These are phyloP conservation scores for Saccostrea echinata DNA, from an alignment of 1,140 invertebrate genomes.

Conservation along the genomic window DNA sequence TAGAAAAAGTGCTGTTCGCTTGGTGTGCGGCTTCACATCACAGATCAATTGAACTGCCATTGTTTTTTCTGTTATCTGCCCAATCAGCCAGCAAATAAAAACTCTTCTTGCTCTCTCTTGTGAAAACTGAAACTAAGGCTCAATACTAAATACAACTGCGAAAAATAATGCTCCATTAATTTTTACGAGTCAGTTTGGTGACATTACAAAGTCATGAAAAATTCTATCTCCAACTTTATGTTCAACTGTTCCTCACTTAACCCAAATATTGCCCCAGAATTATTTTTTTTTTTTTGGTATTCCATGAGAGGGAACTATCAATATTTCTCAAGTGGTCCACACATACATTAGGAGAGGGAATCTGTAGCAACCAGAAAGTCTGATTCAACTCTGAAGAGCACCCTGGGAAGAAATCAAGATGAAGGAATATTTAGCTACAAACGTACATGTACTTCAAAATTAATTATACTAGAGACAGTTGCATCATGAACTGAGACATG, in stretches of 20 bases:
- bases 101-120: background rate
- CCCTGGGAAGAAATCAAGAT: background rate
- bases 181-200: background rate
- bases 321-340: slow-evolving; percentile 8
- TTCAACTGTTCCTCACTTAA: background rate
- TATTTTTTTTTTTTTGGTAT: background rate
- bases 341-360: background rate
- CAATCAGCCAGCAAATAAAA: slow-evolving; percentile 7
- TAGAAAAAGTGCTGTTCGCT: slow-evolving; percentile 7
- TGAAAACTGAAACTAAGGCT: background rate
- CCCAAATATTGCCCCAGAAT: background rate
- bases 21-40: background rate
- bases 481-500: background rate
- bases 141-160: background rate
- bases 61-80: slow-evolving; percentile 18
- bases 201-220: slow-evolving; percentile 28
- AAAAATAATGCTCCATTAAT: slow-evolving; percentile 30
- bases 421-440: background rate
- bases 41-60: background rate
- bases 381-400: background rate
- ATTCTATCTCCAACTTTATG: background rate
- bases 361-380: background rate
- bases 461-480: slow-evolving; percentile 7
- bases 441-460: background rate
- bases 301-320: background rate